Conservation (phyloP, 2,888 invertebrate species). For the Pheosia tremula region DNA sequence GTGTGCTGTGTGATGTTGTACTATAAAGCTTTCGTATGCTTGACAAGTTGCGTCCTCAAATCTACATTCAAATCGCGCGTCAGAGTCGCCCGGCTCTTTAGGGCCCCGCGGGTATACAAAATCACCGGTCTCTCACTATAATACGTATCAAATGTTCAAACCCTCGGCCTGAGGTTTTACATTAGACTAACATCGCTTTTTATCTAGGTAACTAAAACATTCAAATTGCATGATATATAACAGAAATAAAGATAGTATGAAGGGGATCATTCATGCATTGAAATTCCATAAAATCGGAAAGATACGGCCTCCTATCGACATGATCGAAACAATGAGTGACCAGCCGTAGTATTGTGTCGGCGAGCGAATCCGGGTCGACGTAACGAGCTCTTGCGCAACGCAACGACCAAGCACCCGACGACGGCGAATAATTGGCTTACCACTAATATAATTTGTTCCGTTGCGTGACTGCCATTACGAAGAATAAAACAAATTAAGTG, state of each 20-base stretch:
- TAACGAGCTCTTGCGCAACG: slow-evolving; percentile 35
- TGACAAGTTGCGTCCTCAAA: too few relatives aligned
- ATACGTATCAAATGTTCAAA: too few relatives aligned
- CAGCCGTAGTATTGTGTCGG: slow-evolving; percentile 9
- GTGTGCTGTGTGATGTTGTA: too few relatives aligned
- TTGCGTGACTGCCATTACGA: neutral
- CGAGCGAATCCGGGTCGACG: slow-evolving; percentile 28
- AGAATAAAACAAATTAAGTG: neutral
- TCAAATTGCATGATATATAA: neutral
- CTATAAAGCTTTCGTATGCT: too few relatives aligned
- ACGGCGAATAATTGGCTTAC: neutral
- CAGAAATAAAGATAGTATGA: neutral
- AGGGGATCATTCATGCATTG: neutral
- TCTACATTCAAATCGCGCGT: too few relatives aligned
- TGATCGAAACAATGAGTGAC: neutral
- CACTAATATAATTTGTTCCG: neutral
- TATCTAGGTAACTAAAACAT: neutral
- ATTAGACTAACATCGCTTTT: neutral
- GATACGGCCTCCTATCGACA: neutral
- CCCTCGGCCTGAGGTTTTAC: too few relatives aligned
- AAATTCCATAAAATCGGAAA: neutral
- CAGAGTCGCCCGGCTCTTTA: too few relatives aligned
- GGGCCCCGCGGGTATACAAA: too few relatives aligned
- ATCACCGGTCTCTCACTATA: too few relatives aligned
- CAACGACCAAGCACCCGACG: neutral